phyloP scores from a whole-genome alignment of 2,113 vertebrate genomes.

The Callocephalon fimbriatum region DNA sequence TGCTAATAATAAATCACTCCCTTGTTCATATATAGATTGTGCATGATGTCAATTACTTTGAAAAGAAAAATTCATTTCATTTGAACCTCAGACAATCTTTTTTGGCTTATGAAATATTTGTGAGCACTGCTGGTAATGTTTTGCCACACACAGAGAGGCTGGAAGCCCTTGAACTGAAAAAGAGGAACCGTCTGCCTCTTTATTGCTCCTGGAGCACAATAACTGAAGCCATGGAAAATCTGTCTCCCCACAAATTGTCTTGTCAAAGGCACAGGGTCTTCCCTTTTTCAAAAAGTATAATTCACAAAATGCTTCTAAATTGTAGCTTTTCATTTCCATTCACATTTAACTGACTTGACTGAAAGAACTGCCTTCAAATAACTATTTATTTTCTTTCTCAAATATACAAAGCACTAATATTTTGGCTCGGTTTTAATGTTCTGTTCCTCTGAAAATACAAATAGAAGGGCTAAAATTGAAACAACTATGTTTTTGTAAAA shows the following conservation, averaged over 20 bases:
- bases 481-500: not conserved
- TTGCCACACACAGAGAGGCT: not conserved
- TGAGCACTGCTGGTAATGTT: not conserved
- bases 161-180: constrained; percentile 21
- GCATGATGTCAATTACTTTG: not conserved
- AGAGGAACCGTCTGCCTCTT: not conserved
- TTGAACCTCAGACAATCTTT: not conserved
- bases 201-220: constrained; percentile 8
- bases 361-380: not conserved
- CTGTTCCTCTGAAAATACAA: constrained; percentile 27
- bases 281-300: not conserved
- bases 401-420: not conserved
- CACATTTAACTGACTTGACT: constrained; percentile 1
- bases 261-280: constrained; percentile 3
- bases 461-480: constrained; percentile 23
- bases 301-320: constrained; percentile 17
- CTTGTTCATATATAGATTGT: not conserved
- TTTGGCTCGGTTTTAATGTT: not conserved
- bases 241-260: constrained; percentile 19
- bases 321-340: constrained; percentile 27
- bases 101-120: constrained; percentile 19
- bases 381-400: constrained; percentile 25
- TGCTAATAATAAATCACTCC: not conserved
- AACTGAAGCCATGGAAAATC: constrained; percentile 14
- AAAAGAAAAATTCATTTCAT: constrained; percentile 12